Base-by-base conservation (phyloP, 2,797 vertebrate species). In the Leptoclinus maculatus region DNA sequence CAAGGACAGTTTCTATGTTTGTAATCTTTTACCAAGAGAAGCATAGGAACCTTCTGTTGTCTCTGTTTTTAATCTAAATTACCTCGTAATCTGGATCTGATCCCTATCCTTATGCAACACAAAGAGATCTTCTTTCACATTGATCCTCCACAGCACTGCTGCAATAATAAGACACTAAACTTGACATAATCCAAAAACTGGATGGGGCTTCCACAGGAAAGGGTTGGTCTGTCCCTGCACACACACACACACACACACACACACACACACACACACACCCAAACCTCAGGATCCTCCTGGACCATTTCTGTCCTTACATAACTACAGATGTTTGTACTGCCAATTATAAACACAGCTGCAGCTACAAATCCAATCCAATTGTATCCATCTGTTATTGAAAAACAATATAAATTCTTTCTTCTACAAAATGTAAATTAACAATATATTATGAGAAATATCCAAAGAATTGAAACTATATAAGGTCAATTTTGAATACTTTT, bases 121-220 rank as follows among this genome's bases (percentile, higher is more conserved):
- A 79, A 69, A 72, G 27, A 69, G 4, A 66, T 80, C 74, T 81
- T 36, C 58, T 1, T 69, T 75, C 73, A 39, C 67, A 74, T 66
- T 66, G 25, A 58, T 84, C 66, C 74, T 60, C 51, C 10, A 2
- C 36, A 45, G 62, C 64, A 64, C 63, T 21, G 53, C 71, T 65
- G 67, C 58, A 47, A 64, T 79, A 47, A 64, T 79, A 69, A 83
- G 78, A 2, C 54, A 63, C 66, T 83, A 87, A 80, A 83, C 70
- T 86, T 85, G 86, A 83, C 5, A 14, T 23, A 59, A 59, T 53
- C 76, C 88, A 88, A 75, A 71, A 87, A 69, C 79, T 72, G 69
- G 76, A 71, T 69, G 77, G 84, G 79, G 63, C 83, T 89, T 86
- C 60, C 63, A 85, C 87, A 80, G 82, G 81, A 84, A 89, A 82